phyloP scores from a whole-genome alignment of 1,140 invertebrate species.

The Zophobas atratus region DNA sequence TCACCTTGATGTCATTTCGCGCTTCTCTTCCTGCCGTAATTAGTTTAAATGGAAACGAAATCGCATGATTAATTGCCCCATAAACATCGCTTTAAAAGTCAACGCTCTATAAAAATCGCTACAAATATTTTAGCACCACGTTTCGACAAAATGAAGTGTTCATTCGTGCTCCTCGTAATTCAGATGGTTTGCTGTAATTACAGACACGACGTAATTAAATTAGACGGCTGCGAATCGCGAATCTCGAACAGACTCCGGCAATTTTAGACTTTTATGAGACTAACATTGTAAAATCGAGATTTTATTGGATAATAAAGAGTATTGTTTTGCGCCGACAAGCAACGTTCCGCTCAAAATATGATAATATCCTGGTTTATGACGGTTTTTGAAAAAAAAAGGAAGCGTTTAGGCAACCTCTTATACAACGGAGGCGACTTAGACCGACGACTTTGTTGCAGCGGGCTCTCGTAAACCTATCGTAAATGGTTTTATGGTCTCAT shows the following conservation, averaged over 20 bases:
- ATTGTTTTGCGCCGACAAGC: constrained; percentile 13
- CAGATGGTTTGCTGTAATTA: neutral
- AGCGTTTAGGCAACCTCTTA: neutral
- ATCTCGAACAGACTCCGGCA: constrained; percentile 12
- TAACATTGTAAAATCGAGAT: constrained; percentile 11
- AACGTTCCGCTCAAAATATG: neutral
- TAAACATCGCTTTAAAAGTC: neutral
- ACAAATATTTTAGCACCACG: constrained; percentile 16
- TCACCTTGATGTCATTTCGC: constrained; percentile 14
- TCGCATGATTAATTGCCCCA: constrained; percentile 2
- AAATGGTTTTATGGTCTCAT: constrained; percentile 6
- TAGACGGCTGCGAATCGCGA: constrained; percentile 7
- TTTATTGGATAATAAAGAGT: constrained; percentile 17
- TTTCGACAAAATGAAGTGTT: constrained; percentile 6
- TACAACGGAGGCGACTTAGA: neutral
- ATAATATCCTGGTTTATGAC: neutral
- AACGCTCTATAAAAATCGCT: constrained; percentile 9
- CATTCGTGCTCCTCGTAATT: constrained; percentile 1
- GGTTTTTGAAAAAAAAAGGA: neutral
- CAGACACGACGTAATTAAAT: constrained; percentile 16
- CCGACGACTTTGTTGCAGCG: neutral
- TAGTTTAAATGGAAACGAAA: neutral
- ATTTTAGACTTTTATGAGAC: constrained; percentile 14
- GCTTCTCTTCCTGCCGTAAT: constrained; percentile 11
- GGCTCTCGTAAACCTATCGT: neutral